Conservation (phyloP, 1,140 invertebrate genomes). For the Drosophila micromelanica region DNA sequence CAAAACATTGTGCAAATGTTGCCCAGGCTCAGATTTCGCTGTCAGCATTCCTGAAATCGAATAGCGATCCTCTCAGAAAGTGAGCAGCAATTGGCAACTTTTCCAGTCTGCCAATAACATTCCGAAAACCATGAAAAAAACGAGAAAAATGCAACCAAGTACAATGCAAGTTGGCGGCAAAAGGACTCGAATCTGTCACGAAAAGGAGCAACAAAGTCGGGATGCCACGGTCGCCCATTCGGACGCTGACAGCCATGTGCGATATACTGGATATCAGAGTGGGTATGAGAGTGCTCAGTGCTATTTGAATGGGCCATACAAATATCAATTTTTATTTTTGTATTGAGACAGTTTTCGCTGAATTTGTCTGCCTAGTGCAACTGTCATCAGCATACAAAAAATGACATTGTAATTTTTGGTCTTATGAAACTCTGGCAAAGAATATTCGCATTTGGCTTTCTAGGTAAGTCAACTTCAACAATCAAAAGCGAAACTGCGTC, state of each 20-base stretch:
- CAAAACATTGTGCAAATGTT: constrained; percentile 64
- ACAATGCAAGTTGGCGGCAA: constrained; percentile 35
- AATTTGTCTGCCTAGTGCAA: constrained; percentile 25
- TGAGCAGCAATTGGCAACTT: constrained; percentile 50
- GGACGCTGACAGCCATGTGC: constrained; percentile 20
- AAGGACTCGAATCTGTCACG: constrained; percentile 78
- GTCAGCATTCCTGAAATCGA: constrained; percentile 26
- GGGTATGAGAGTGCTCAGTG: constrained; percentile 41
- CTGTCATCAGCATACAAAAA: not conserved
- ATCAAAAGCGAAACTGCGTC: constrained; percentile 53
- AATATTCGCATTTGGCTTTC: not conserved
- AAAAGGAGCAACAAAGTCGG: constrained; percentile 60
- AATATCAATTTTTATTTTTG: constrained; percentile 11
- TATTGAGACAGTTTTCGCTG: no score
- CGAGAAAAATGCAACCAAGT: not conserved
- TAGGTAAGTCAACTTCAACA: constrained; percentile 4
- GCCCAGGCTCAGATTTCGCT: constrained; percentile 17
- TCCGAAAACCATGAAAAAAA: not conserved
- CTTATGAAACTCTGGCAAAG: no score
- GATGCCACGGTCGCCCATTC: constrained; percentile 20
- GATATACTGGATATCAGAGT: constrained; percentile 13
- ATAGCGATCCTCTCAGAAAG: constrained; percentile 37
- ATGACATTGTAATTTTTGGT: no score
- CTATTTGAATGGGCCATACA: constrained; percentile 36
- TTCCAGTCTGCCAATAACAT: not conserved